Base-by-base conservation (phyloP, 2,113 vertebrate genomes). In the Amphiprion percula region DNA sequence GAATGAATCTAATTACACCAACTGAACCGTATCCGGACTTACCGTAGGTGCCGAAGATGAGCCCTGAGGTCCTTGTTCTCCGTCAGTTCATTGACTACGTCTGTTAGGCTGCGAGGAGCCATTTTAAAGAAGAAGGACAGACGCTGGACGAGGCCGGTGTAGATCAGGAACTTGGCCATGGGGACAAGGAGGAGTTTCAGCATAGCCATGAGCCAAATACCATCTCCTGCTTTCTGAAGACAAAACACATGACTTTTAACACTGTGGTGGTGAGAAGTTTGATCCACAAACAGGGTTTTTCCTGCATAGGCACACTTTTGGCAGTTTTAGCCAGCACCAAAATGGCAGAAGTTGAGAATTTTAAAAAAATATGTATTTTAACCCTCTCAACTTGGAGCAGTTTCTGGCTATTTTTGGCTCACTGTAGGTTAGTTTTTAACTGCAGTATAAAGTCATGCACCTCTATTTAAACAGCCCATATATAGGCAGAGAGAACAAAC, bases 21-120 rank as follows among this genome's bases (percentile, higher is more conserved):
- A 1, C 41, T 8, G 16, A 26, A 24, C 9, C 0, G 41, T 2
- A 37, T 80, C 50, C 33, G 33, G 33, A 1, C 0, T 37, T 90
- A 99, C 98, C 97, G 0, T 98, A 99, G 59, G 97, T 96, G 73
- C 95, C 96, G 77, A 96, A 97, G 76, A 95, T 75, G 90, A 0
- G 96, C 96, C 55, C 91, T 85, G 66, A 99, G 96, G 62, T 98
- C 96, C 0, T 74, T 79, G 79, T 98, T 96, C 60, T 95, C 14
- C 0, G 97, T 97, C 58, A 97, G 92, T 8, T 85, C 87, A 0
- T 74, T 92, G 50, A 97, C 91, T 67, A 98, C 96, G 0, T 97
- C 96, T 0, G 91, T 88, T 53, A 99, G 55, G 84, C 92, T 97
- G 86, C 92, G 92, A 0, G 94, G 53, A 0, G 94, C 94, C 23